Base-by-base conservation (phyloP, 2,797 vertebrate species). In the Fistularia tabacaria region DNA sequence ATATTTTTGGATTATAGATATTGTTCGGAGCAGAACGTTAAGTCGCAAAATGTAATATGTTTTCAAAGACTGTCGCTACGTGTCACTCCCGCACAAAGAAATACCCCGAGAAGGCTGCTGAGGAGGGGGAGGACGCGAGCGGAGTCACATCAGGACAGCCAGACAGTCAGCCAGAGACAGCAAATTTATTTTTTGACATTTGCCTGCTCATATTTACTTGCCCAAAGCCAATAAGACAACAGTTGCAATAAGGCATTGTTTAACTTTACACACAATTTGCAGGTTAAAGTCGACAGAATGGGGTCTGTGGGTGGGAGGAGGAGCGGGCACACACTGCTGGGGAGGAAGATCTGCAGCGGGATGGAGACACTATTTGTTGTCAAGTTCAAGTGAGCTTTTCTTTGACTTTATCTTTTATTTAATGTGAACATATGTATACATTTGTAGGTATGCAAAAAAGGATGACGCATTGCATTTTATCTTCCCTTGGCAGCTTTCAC, bases 211-310 rank as follows among this genome's bases (percentile, higher is more conserved):
- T 60, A 57, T 55, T 69, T 82, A 45, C 64, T 71, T 51, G 65
- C 67, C 82, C 68, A 71, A 59, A 79, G 70, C 81, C 79, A 82
- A 79, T 70, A 73, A 70, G 63, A 66, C 69, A 70, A 70, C 64
- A 75, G 75, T 36, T 62, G 59, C 74, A 76, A 13, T 56, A 66
- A 57, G 47, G 47, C 54, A 49, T 66, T 73, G 74, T 81, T 80
- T 72, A 76, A 82, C 61, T 69, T 65, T 9, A 57, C 54, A 54
- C 58, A 66, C 64, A 61, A 8, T 57, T 64, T 50, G 48, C 69
- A 62, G 66, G 25, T 77, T 79, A 71, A 67, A 70, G 72, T 66
- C 64, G 73, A 85, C 80, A 84, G 77, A 83, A 79, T 79, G 70
- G 74, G 76, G 79, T 76, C 71, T 74, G 62, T 38, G 43, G 42